phyloP scores from a whole-genome alignment of 2,888 invertebrate genomes.

The Ectobius pallidus region DNA sequence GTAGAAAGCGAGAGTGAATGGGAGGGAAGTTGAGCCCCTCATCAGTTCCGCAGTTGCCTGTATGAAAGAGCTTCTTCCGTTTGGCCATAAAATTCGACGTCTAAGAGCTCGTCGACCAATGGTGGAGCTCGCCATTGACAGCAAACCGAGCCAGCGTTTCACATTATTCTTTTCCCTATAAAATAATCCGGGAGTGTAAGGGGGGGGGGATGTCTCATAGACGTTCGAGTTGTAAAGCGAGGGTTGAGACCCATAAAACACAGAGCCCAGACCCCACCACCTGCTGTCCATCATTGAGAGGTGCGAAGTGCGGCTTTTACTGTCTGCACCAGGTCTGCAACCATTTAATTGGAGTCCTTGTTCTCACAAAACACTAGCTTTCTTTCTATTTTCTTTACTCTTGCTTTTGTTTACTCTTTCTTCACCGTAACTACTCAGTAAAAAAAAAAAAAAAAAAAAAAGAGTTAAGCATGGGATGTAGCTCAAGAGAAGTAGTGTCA shows the following conservation, averaged over 20 bases:
- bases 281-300: not conserved
- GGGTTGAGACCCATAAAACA: too few relatives aligned
- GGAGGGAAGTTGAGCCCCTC: not conserved
- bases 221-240: slow-evolving; percentile 23
- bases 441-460: too few relatives aligned
- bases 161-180: slow-evolving; percentile 27
- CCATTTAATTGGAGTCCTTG: too few relatives aligned
- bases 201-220: not conserved
- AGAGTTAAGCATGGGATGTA: too few relatives aligned
- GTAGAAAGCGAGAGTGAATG: not conserved
- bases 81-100: slow-evolving; percentile 14
- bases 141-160: not conserved
- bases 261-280: not conserved
- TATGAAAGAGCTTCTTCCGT: too few relatives aligned
- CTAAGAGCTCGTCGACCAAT: slow-evolving; percentile 9
- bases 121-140: not conserved
- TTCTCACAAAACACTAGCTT: too few relatives aligned
- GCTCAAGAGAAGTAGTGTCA: too few relatives aligned
- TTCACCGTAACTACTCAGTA: too few relatives aligned
- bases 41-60: not conserved
- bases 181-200: slow-evolving; percentile 8
- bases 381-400: too few relatives aligned
- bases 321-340: too few relatives aligned
- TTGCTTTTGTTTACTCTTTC: too few relatives aligned
- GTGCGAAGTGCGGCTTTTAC: not conserved